phyloP scores from a whole-genome alignment of 2,797 vertebrate species.

The Malurus leucopterus region DNA sequence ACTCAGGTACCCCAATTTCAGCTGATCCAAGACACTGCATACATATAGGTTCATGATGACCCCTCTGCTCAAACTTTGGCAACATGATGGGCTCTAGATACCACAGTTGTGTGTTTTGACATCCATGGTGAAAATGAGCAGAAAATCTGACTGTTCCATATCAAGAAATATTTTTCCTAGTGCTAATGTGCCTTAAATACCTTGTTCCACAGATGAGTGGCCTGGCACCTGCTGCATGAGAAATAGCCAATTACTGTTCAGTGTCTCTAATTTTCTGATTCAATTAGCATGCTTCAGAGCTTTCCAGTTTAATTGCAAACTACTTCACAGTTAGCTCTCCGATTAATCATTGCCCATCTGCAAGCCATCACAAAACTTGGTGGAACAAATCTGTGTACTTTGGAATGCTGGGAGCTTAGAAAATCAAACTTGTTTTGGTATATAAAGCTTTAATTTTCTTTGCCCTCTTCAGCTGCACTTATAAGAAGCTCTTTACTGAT shows the following conservation, averaged over 20 bases:
- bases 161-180: constrained; percentile 97
- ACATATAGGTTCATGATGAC: constrained; percentile 34
- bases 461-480: constrained; percentile 82
- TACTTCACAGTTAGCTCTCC: constrained; percentile 99
- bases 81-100: constrained; percentile 63
- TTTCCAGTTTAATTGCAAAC: constrained; percentile 99
- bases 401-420: constrained; percentile 85
- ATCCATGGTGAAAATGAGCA: constrained; percentile 90
- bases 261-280: constrained; percentile 99
- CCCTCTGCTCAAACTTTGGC: constrained; percentile 38
- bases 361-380: constrained; percentile 90
- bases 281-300: constrained; percentile 99
- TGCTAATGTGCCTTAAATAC: constrained; percentile 99
- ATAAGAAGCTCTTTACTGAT: constrained; percentile 78
- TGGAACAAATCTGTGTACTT: constrained; percentile 95
- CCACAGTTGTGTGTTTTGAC: constrained; percentile 80
- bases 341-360: constrained; percentile 99
- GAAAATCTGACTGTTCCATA: constrained; percentile 97
- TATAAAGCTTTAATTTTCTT: constrained; percentile 84
- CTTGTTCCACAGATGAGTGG: constrained; percentile 99
- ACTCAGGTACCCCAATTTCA: neutral
- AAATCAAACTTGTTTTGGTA: constrained; percentile 84
- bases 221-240: constrained; percentile 98
- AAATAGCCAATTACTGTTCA: constrained; percentile 96
- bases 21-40: neutral